Percentiles rank a stretch among this genome's conserved stretches.
phyloP scores from a whole-genome alignment of 2,888 invertebrate species.

The Drosophila meridiana region DNA sequence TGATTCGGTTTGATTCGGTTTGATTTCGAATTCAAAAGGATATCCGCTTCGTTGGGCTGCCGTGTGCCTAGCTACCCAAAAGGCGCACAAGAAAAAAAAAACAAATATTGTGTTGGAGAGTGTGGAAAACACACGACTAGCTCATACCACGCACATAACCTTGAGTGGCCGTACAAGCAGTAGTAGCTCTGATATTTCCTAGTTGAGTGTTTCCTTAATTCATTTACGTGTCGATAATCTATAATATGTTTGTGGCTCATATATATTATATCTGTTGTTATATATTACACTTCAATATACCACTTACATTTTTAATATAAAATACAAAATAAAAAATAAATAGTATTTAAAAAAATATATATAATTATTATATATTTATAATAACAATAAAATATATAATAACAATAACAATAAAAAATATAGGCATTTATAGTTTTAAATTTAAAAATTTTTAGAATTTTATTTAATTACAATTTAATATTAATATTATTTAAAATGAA shows the following conservation, averaged over 20 bases:
- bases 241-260: not conserved
- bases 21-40: slow-evolving; percentile 67
- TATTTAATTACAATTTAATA: too few species aligned
- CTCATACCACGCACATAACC: not conserved
- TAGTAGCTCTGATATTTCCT: not conserved
- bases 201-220: not conserved
- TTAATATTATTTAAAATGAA: too few species aligned
- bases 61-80: slow-evolving; percentile 17
- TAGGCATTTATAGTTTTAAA: too few species aligned
- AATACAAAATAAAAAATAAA: not conserved
- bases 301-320: not conserved
- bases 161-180: not conserved
- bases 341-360: not conserved
- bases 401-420: too few species aligned
- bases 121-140: not conserved
- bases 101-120: not conserved
- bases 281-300: not conserved
- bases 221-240: not conserved
- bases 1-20: slow-evolving; percentile 65
- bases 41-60: slow-evolving; percentile 63
- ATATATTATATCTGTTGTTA: not conserved
- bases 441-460: too few species aligned
- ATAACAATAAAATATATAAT: too few species aligned
- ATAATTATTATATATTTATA: too few species aligned
- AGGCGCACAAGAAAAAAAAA: not conserved